Evolutionary conservation across 2,113 vertebrate genomes (phyloP), one percentile per base, ranked within the genome.

Genomic region (Barbus barbus): DNA sequence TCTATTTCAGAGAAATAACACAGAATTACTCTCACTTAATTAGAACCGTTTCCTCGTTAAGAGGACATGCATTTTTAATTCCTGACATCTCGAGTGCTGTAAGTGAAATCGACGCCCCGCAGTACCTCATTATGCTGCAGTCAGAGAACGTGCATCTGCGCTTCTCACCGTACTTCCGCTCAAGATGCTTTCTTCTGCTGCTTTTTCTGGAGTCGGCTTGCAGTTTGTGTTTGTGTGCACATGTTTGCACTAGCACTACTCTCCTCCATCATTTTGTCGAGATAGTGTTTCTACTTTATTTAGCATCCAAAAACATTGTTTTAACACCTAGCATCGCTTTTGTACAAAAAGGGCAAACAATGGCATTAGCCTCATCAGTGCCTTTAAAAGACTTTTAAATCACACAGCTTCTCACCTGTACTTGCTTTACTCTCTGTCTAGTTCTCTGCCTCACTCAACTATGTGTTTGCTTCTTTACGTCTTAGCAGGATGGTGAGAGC

Each of bases 1-100:
- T 84, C 81, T 84, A 85, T 89, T 87, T 87, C 65, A 81, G 86
- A 85, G 91, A 87, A 92, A 91, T 88, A 92, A 91, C 90, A 78
- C 85, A 67, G 56, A 89, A 90, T 92, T 91, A 87, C 90, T 90
- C 77, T 79, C 24, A 84, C 90, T 92, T 93, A 93, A 94, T 94
- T 93, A 92, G 91, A 90, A 90, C 90, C 89, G 90, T 88, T 87
- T 89, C 88, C 77, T 88, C 87, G 78, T 89, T 82, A 71, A 26
- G 86, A 87, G 81, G 24, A 61, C 89, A 89, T 94, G 88, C 89
- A 92, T 92, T 84, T 92, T 93, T 92, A 91, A 93, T 75, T 83
- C 76, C 85, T 86, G 78, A 89, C 91, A 88, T 86, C 69, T 69
- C 85, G 89, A 92, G 84, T 82, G 83, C 77, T 69, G 72, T 67